Base-by-base conservation (phyloP, 1,140 invertebrate genomes). In the Latrodectus geometricus region DNA sequence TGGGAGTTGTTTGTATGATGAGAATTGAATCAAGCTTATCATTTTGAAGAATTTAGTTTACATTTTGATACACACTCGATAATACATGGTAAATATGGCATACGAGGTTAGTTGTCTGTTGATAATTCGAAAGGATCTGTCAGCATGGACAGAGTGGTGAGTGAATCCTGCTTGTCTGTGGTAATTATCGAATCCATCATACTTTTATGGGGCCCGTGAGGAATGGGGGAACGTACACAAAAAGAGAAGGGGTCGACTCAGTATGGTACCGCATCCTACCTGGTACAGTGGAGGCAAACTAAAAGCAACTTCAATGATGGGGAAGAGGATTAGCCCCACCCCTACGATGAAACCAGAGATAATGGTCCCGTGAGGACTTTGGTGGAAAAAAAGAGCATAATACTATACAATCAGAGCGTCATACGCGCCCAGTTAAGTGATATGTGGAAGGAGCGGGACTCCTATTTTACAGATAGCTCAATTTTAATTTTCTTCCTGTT, bases 121-220 rank as follows among this genome's bases (percentile, higher is more conserved):
- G 74, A 56, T 76, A 23, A 76, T 76, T 56, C 54, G 2, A 4
- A 35, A 50, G 3, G 21, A 61, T 76, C 56, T 61, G 52, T n/a
- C 70, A 48, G 74, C 48, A 20, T 66, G 54, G 2, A 78, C 23
- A 0, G 56, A 49, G 17, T 78, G 61, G 61, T 78, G 17, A 17
- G 50, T 68, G 74, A 76, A 11, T 76, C 74, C 21, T 61, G 52
- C 21, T 50, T 75, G 52, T 82, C 81, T 50, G 48, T 52, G 8
- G 72, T 83, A 74, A 83, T 83, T 83, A 83, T 56, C 23, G 72
- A 75, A 65, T 75, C 81, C 81, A 83, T 83, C 81, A 74, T 75
- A 56, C 50, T 73, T 82, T 73, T 52, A 73, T 73, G 70, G 54
- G 69, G 69, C 52, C 70, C 79, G 54, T 15, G 69, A 61, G 79